These are phyloP conservation scores for Spondyliosoma cantharus DNA, from an alignment of 2,797 vertebrate species.

Conservation along the genomic window DNA sequence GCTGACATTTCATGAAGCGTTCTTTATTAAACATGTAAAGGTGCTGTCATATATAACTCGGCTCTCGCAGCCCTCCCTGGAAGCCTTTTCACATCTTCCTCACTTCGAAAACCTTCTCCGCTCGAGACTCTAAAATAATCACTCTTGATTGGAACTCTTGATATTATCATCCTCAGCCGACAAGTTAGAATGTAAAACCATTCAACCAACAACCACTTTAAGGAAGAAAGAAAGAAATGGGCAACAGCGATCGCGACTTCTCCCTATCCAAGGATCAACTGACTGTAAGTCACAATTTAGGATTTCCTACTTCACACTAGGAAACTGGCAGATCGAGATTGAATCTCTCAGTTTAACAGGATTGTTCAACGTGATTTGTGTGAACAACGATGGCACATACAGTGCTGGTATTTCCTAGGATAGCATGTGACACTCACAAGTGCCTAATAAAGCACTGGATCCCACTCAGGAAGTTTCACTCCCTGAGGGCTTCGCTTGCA, in stretches of 20 bases:
- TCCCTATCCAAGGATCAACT: background rate
- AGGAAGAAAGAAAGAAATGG: background rate
- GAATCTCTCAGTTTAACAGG: constrained; percentile 21
- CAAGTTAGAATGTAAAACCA: background rate
- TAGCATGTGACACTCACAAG: constrained; percentile 41
- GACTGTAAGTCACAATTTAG: background rate
- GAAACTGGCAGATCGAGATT: constrained; percentile 1
- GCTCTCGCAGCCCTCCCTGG: background rate
- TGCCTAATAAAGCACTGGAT: constrained; percentile 61
- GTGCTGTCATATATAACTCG: background rate
- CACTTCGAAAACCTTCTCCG: background rate
- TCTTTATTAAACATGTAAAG: background rate
- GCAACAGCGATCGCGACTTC: background rate
- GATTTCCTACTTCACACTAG: background rate
- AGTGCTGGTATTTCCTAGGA: constrained; percentile 46
- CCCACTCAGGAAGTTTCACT: constrained; percentile 52
- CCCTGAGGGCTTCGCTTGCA: constrained; percentile 60
- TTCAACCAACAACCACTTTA: background rate
- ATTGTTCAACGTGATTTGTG: constrained; percentile 1
- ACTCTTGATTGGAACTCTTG: background rate
- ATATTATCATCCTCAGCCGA: background rate
- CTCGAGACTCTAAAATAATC: background rate
- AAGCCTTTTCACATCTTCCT: background rate
- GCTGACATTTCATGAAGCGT: background rate
- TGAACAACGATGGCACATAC: constrained; percentile 22